phyloP scores from a whole-genome alignment of 2,797 vertebrate genomes.

The Cyclopterus lumpus region DNA sequence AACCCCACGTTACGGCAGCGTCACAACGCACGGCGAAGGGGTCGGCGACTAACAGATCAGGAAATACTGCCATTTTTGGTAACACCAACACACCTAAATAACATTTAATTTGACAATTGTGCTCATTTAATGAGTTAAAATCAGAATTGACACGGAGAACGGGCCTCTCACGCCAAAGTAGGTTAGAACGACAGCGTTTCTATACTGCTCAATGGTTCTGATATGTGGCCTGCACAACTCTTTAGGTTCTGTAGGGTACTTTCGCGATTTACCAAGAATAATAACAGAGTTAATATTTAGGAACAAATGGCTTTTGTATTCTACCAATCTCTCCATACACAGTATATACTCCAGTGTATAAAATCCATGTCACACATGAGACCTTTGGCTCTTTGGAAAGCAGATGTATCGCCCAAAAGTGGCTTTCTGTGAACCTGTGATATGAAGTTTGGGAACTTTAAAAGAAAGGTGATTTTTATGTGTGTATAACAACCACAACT shows the following conservation, averaged over 20 bases:
- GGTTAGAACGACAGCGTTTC: not conserved
- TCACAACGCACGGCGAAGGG: conserved; percentile 81
- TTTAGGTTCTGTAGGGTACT: not conserved
- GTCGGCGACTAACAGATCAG: conserved; percentile 71
- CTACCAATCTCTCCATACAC: not conserved
- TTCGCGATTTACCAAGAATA: not conserved
- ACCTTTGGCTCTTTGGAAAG: not conserved
- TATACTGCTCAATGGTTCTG: not conserved
- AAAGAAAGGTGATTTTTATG: conserved; percentile 1
- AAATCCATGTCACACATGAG: not conserved
- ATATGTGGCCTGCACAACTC: not conserved
- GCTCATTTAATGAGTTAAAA: not conserved
- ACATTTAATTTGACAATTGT: not conserved
- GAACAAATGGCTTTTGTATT: not conserved
- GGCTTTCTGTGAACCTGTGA: not conserved
- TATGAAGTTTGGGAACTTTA: conserved; percentile 6
- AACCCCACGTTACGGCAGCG: conserved; percentile 88
- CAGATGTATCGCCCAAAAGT: not conserved
- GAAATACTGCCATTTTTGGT: conserved; percentile 78
- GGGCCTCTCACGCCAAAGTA: not conserved
- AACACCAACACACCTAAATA: conserved; percentile 18
- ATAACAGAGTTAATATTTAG: not conserved
- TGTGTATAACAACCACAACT: conserved; percentile 2
- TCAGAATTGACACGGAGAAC: no score
- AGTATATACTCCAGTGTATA: not conserved